Evolutionary conservation across 2,888 invertebrate genomes (phyloP), one percentile per base, ranked within the genome.

Genomic region (Leptinotarsa haldemani): DNA sequence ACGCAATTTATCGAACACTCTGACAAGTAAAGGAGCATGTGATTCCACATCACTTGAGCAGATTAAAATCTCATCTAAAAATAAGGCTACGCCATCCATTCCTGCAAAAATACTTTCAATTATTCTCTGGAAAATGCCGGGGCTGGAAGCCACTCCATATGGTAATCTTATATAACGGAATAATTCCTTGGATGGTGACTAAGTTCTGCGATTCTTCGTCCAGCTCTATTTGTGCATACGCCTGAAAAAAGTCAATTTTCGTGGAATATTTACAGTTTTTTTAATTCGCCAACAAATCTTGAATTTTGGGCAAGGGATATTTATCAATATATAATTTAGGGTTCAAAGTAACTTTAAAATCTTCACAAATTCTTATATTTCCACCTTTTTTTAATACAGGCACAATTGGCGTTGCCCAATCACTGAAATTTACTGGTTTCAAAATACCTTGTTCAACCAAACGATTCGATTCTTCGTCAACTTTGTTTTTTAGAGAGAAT

Each of bases 291-390:
- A 22, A 22, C 22, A 22, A 22, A 22, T 75, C 72, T n/a, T 77
- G 73, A 63, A 75, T 73, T 70, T 65, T 72, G 13, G 78, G 78
- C 30, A 78, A 61, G 16, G 77, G 77, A 56, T 75, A 69, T 58
- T 74, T 64, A 58, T 78, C 70, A 52, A 77, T 73, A 30, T 70
- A 15, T 48, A 79, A 64, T 65, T 71, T 48, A 40, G 74, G 70
- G 67, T 80, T 80, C 46, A 80, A 12, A 13, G 79, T 77, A 16
- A 77, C 65, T 58, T 78, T 77, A 70, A 74, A 78, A 66, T 78
- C 77, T 15, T 20, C 65, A 65, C 47, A 65, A 46, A 65, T 20
- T 65, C 46, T 18, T 7, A 65, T 65, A 47, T 65, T 65, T n/a
- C 48, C 65, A 22, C 47, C 65, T 7, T 65, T 65, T 65, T 48